These are phyloP conservation scores for Agrochola litura DNA, from an alignment of 2,888 invertebrate genomes.

Conservation along the genomic window DNA sequence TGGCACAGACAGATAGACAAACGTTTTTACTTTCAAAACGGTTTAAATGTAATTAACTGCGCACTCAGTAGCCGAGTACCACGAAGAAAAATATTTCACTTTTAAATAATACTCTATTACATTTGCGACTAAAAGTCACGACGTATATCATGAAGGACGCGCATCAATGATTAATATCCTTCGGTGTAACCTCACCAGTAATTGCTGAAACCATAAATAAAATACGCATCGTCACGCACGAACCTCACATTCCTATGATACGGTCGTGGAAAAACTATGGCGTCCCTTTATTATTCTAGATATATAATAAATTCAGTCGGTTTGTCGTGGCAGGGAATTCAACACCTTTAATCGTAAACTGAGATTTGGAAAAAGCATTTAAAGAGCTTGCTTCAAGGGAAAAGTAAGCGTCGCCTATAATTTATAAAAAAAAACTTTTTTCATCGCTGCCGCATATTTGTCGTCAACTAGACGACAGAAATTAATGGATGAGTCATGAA, in stretches of 20 bases:
- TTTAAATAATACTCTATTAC: neutral
- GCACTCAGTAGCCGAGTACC: neutral
- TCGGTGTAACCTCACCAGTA: neutral
- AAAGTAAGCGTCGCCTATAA: too few relatives aligned
- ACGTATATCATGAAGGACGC: neutral
- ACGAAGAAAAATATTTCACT: neutral
- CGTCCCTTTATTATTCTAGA: neutral
- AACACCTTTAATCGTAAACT: neutral
- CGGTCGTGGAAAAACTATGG: neutral
- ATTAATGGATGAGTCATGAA: neutral
- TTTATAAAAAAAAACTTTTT: too few relatives aligned
- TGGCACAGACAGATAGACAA: neutral
- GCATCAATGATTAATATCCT: constrained; percentile 17
- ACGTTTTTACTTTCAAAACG: neutral
- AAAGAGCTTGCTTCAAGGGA: neutral
- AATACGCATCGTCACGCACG: constrained; percentile 24
- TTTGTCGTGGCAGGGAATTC: neutral
- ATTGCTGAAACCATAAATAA: constrained; percentile 39
- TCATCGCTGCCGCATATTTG: neutral
- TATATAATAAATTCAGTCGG: neutral
- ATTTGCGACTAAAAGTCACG: neutral
- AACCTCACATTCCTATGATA: neutral
- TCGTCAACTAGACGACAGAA: neutral
- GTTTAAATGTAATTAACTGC: neutral
- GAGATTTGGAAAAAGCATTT: neutral